A percentile compares a stretch with the other conserved stretches of the same genome.
Evolutionary conservation across 2,797 vertebrate species (phyloP).

Genomic region (Lates japonicus): DNA sequence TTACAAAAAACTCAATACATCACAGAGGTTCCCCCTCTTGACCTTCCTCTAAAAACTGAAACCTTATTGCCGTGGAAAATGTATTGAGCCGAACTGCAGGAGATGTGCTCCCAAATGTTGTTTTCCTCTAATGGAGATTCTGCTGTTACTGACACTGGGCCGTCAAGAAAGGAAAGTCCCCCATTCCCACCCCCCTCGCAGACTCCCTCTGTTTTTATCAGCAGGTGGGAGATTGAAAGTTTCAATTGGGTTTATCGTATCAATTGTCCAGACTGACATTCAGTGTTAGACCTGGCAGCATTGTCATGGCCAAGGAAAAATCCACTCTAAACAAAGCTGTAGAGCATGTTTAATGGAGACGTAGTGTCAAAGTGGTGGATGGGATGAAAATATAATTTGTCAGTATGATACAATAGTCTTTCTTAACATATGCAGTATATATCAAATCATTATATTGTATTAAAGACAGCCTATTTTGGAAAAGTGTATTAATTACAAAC

Average conservation of each 20-base stretch:
- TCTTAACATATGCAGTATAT: background rate
- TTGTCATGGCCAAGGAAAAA: slow-evolving; percentile 55
- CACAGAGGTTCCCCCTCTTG: slow-evolving; percentile 20
- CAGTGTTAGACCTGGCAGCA: slow-evolving; percentile 54
- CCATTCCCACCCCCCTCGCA: slow-evolving; percentile 20
- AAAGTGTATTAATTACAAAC: background rate
- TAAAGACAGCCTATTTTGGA: background rate
- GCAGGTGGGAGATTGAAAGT: slow-evolving; percentile 76
- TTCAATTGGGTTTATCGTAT: slow-evolving; percentile 80
- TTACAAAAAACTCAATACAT: slow-evolving; percentile 40
- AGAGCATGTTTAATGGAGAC: slow-evolving; percentile 1
- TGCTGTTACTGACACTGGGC: slow-evolving; percentile 69
- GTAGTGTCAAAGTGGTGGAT: slow-evolving; percentile 27
- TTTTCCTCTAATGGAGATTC: slow-evolving; percentile 77
- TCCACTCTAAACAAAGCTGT: slow-evolving; percentile 39
- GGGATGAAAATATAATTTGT: background rate
- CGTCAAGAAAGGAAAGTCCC: slow-evolving; percentile 57
- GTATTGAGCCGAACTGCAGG: slow-evolving; percentile 59
- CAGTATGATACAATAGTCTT: background rate
- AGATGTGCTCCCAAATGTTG: slow-evolving; percentile 67
- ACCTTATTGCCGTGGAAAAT: slow-evolving; percentile 42
- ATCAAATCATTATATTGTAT: background rate
- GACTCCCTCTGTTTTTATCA: slow-evolving; percentile 77
- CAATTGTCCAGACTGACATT: slow-evolving; percentile 79
- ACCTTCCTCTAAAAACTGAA: slow-evolving; percentile 31